Evolutionary conservation across 2,797 vertebrate genomes (phyloP).

Genomic region (Bradypus variegatus): DNA sequence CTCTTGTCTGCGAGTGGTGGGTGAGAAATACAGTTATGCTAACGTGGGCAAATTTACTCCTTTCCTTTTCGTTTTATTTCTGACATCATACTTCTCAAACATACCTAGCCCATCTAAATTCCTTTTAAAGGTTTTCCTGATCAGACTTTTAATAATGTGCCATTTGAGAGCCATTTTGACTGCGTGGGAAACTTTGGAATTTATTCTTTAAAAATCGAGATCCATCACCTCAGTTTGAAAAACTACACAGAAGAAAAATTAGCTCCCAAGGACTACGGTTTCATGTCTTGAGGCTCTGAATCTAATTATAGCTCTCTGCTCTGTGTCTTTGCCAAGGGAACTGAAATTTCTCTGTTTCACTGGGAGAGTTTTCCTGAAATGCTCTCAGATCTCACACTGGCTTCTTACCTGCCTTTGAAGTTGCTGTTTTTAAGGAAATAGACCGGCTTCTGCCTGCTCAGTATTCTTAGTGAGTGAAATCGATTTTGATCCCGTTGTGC

Average conservation of each 20-base stretch:
- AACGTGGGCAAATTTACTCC: neutral
- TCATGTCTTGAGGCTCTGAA: neutral
- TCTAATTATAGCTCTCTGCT: neutral
- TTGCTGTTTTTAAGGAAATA: neutral
- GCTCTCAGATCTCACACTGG: too few relatives aligned
- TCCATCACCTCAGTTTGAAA: neutral
- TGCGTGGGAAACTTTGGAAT: neutral
- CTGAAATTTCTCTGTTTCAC: fast-evolving
- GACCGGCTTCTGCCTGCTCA: neutral
- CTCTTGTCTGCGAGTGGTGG: neutral
- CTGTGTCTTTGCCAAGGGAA: neutral
- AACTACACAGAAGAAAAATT: too few relatives aligned
- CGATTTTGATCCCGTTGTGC: neutral
- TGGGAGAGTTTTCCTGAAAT: neutral
- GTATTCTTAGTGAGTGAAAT: neutral
- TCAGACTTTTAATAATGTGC: too few relatives aligned
- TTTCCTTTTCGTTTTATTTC: neutral
- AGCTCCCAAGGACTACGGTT: neutral
- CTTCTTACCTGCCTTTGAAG: neutral
- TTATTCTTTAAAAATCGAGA: neutral
- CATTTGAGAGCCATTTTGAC: neutral
- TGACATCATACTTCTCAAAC: neutral
- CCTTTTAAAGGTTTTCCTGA: neutral
- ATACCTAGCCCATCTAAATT: too few relatives aligned
- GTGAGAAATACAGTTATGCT: too few relatives aligned